phyloP scores from a whole-genome alignment of 64 coral and sea anemone species.

The Pocillopora damicornis region DNA sequence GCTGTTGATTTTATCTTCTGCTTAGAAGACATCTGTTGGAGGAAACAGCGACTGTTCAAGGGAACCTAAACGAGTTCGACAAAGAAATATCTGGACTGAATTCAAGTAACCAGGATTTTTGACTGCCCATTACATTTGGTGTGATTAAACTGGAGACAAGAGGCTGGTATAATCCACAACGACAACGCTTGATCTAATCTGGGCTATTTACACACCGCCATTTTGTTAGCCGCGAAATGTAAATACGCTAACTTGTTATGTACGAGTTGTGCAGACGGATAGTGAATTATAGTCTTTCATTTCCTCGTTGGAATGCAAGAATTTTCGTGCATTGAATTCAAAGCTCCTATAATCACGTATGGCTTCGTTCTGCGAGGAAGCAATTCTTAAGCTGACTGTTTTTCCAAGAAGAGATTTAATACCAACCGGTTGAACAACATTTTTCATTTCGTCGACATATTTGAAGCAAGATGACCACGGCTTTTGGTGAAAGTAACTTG shows the following conservation, averaged over 20 bases:
- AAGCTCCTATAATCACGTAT: conserved; percentile 22
- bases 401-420: conserved; percentile 4
- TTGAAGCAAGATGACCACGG: conserved; percentile 34
- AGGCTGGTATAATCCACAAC: not conserved
- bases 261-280: not conserved
- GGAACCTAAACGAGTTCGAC: not conserved
- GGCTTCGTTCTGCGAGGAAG: conserved; percentile 9
- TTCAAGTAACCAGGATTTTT: not conserved
- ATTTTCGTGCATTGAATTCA: conserved; percentile 25
- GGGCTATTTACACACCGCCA: conserved; percentile 33
- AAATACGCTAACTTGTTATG: conserved; percentile 37
- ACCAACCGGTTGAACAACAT: conserved; percentile 9
- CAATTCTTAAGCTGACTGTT: not conserved
- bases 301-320: conserved; percentile 37
- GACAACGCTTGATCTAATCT: conserved; percentile 12
- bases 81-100: not conserved
- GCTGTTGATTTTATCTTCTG: conserved; percentile 28
- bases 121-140: not conserved
- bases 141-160: not conserved
- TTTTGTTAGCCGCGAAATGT: conserved; percentile 35
- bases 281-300: conserved; percentile 21
- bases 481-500: conserved; percentile 46
- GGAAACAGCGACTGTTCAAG: not conserved
- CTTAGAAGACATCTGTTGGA: not conserved
- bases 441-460: not conserved